These are phyloP conservation scores for Volucella zonaria DNA, from an alignment of 2,888 invertebrate species.

Conservation along the genomic window DNA sequence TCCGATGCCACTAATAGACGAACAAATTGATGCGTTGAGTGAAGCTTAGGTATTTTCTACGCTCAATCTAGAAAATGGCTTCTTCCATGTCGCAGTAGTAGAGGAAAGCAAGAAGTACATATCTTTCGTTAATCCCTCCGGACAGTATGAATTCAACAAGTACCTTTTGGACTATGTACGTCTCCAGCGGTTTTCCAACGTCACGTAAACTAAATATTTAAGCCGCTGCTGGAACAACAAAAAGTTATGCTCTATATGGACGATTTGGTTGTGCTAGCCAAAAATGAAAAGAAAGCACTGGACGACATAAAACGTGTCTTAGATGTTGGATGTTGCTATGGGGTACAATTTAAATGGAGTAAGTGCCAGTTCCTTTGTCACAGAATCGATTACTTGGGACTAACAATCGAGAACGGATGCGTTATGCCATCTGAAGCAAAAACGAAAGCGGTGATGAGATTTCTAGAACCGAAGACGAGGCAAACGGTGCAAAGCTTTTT, in stretches of 20 bases:
- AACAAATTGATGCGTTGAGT: conserved; percentile 75
- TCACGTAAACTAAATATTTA: conserved; percentile 58
- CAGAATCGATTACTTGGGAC: conserved; percentile 23
- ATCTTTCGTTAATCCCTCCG: too few relatives aligned
- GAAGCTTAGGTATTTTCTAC: conserved; percentile 75
- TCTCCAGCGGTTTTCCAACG: conserved; percentile 70
- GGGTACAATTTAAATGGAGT: too few relatives aligned
- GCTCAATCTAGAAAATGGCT: conserved; percentile 77
- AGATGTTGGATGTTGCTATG: background rate
- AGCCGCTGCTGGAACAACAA: conserved; percentile 2
- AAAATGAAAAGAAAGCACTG: conserved; percentile 35
- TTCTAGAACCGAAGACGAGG: too few relatives aligned
- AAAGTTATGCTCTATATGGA: too few relatives aligned
- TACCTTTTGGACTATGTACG: conserved; percentile 78
- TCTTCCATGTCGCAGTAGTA: conserved; percentile 77
- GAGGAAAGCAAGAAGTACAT: conserved; percentile 37
- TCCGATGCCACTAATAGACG: conserved; percentile 75
- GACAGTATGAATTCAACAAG: too few relatives aligned
- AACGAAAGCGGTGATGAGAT: conserved; percentile 71
- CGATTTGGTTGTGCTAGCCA: conserved; percentile 19
- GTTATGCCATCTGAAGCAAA: conserved; percentile 73
- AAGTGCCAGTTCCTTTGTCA: conserved; percentile 16
- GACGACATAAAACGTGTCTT: background rate
- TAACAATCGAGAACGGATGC: conserved; percentile 1
- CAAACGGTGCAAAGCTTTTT: too few relatives aligned